These are phyloP conservation scores for Pterocles orientalis DNA, from an alignment of 2,113 vertebrate genomes.

Conservation along the genomic window DNA sequence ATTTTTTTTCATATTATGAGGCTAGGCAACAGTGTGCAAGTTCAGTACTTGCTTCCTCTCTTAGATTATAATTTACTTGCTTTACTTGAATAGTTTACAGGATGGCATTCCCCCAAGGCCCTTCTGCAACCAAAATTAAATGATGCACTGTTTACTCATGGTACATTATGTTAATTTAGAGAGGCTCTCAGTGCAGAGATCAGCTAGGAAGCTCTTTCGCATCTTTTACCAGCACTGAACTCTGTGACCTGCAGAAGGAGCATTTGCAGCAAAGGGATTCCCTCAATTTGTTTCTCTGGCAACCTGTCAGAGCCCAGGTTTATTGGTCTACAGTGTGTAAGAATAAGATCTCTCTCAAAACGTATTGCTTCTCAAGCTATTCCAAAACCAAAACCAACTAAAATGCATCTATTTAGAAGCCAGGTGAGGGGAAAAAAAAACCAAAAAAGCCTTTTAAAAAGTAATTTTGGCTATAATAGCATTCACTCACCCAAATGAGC, in stretches of 20 bases:
- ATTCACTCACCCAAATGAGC: not conserved
- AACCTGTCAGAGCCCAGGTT: not conserved
- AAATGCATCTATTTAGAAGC: not conserved
- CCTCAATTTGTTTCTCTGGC: not conserved
- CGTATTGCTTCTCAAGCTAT: not conserved
- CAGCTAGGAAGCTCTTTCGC: not conserved
- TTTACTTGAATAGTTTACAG: not conserved
- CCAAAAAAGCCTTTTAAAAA: not conserved
- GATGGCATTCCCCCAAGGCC: not conserved
- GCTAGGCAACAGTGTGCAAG: not conserved
- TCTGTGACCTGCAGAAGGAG: not conserved
- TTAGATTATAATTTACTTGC: not conserved
- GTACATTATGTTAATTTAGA: conserved; percentile 15
- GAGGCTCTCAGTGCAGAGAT: not conserved
- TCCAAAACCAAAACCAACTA: not conserved
- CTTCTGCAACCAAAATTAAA: conserved; percentile 18
- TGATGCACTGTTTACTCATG: not conserved
- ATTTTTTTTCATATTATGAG: not conserved
- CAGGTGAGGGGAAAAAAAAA: not conserved
- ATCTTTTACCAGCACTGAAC: not conserved
- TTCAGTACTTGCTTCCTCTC: not conserved
- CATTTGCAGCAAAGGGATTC: not conserved
- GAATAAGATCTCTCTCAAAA: not conserved
- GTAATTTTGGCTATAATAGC: not conserved
- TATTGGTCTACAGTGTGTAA: not conserved